These are phyloP conservation scores for Ibidorhyncha struthersii DNA, from an alignment of 2,113 vertebrate species.

Conservation along the genomic window DNA sequence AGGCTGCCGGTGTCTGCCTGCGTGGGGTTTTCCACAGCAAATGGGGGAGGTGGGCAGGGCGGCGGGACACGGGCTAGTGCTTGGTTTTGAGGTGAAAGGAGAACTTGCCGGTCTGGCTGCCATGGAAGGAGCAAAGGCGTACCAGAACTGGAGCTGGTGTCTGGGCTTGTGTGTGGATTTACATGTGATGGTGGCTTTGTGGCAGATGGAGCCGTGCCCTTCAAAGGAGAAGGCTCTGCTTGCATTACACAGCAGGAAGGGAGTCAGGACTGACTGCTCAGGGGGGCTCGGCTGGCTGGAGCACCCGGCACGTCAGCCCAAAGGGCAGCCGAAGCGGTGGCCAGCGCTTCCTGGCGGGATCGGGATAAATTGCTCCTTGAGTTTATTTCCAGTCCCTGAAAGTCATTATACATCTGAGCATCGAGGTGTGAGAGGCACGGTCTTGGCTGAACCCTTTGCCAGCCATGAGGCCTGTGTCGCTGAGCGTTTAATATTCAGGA, in stretches of 20 bases:
- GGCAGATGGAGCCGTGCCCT: fast-evolving
- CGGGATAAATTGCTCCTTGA: not conserved
- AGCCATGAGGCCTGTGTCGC: fast-evolving
- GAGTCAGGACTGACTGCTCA: fast-evolving
- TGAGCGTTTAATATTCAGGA: too few species aligned
- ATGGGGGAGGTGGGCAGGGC: fast-evolving
- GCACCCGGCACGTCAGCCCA: fast-evolving
- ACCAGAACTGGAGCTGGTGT: fast-evolving
- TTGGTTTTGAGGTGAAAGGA: not conserved
- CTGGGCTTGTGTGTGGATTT: fast-evolving
- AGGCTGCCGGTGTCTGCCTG: not conserved
- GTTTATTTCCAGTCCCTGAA: not conserved
- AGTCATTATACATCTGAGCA: not conserved
- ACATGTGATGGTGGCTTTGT: fast-evolving
- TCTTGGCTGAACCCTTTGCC: not conserved
- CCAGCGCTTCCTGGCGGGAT: not conserved
- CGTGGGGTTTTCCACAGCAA: too few species aligned
- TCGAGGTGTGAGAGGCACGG: fast-evolving
- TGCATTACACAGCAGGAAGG: not conserved
- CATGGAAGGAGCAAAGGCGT: fast-evolving
- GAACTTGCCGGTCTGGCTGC: not conserved
- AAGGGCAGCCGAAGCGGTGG: not conserved
- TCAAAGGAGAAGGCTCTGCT: not conserved
- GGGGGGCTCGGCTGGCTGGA: not conserved
- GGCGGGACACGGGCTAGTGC: fast-evolving